Conservation (phyloP, 2,797 vertebrate species). For the Myotis daubentonii region DNA sequence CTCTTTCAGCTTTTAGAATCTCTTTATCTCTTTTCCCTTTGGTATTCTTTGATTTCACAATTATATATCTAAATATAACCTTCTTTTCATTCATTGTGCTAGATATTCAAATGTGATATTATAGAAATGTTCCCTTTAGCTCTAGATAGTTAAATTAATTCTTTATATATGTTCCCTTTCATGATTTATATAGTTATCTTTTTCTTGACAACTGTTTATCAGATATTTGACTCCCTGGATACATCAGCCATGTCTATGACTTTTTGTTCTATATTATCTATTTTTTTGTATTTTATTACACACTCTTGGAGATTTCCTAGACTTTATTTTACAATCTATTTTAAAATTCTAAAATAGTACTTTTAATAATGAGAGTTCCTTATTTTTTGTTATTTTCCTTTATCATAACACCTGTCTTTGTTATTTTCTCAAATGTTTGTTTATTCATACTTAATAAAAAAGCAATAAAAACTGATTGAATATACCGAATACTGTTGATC, state of each 20-base stretch:
- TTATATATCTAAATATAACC: not conserved
- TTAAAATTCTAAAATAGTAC: not conserved
- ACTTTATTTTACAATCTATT: not conserved
- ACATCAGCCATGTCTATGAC: not conserved
- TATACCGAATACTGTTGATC: not conserved
- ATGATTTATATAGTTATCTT: not conserved
- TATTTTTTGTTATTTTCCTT: not conserved
- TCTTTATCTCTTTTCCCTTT: not conserved
- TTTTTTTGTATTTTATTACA: not conserved
- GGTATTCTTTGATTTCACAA: not conserved
- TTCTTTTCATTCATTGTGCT: not conserved
- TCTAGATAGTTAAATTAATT: not conserved
- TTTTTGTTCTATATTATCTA: not conserved
- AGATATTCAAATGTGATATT: not conserved
- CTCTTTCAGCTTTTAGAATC: not conserved
- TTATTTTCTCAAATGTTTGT: not conserved
- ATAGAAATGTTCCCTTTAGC: not conserved
- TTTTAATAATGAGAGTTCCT: not conserved
- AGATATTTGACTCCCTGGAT: not conserved
- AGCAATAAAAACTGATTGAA: not conserved
- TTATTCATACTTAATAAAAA: not conserved
- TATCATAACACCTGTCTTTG: not conserved
- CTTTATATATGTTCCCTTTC: not conserved
- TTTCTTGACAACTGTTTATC: not conserved
- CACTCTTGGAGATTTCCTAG: not conserved